phyloP scores from a whole-genome alignment of 1,140 invertebrate genomes.

The Drosophila pallidifrons region DNA sequence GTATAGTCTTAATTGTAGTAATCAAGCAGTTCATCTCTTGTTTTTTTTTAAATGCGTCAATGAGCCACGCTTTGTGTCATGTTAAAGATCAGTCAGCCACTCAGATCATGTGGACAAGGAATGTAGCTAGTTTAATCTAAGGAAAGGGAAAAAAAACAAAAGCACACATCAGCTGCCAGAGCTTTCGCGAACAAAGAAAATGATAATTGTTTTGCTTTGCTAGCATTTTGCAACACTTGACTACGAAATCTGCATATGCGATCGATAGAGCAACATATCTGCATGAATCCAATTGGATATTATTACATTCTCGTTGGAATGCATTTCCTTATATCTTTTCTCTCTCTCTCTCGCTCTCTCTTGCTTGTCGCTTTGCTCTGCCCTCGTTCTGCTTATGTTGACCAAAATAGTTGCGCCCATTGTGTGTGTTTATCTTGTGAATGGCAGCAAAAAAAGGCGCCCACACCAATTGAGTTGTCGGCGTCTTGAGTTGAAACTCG shows the following conservation, averaged over 20 bases:
- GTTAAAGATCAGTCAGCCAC: conserved; percentile 1
- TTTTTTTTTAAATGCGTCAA: neutral
- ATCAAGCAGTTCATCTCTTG: neutral
- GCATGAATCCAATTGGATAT: conserved; percentile 13
- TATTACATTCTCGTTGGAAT: neutral
- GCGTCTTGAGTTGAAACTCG: conserved; percentile 19
- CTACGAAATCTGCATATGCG: conserved; percentile 8
- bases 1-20: neutral
- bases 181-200: conserved; percentile 6
- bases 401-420: conserved; percentile 49
- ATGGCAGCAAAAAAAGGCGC: conserved; percentile 2
- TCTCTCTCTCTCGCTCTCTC: neutral
- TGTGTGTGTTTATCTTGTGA: conserved; percentile 10
- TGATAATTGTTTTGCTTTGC: no score
- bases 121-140: conserved; percentile 13
- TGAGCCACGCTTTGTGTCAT: neutral
- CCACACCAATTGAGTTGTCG: conserved; percentile 28
- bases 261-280: neutral
- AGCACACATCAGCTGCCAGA: neutral
- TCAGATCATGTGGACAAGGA: neutral
- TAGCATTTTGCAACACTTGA: neutral
- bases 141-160: neutral
- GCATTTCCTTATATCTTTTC: neutral
- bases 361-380: neutral
- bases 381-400: conserved; percentile 28